These are phyloP conservation scores for Pionites leucogaster DNA, from an alignment of 2,113 vertebrate genomes.

Conservation along the genomic window DNA sequence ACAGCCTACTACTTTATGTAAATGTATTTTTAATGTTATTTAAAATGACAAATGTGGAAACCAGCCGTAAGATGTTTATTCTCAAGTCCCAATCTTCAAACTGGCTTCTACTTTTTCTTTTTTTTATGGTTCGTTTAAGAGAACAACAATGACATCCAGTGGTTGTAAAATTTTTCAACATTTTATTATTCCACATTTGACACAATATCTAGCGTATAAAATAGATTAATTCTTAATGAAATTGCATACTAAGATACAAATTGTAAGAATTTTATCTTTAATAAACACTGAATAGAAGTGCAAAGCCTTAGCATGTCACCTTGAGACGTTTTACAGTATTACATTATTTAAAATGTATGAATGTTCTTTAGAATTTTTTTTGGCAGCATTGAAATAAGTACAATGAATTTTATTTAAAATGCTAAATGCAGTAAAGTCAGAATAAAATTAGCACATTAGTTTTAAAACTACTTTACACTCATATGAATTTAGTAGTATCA, in stretches of 20 bases:
- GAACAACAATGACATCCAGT: slow-evolving; percentile 57
- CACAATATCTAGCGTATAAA: not conserved
- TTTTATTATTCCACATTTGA: not conserved
- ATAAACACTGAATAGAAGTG: not conserved
- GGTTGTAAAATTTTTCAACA: slow-evolving; percentile 15
- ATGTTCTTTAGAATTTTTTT: not conserved
- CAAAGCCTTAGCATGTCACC: not conserved
- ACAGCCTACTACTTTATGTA: not conserved
- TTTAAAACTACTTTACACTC: not conserved
- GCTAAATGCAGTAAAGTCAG: not conserved
- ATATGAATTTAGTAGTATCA: not conserved
- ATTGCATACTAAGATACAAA: not conserved
- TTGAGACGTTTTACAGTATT: not conserved
- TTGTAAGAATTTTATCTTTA: not conserved
- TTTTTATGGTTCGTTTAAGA: not conserved
- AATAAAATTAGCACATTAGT: not conserved
- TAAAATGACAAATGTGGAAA: not conserved
- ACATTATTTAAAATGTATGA: not conserved
- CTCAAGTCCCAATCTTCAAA: not conserved
- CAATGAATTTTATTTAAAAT: not conserved
- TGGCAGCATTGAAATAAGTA: not conserved
- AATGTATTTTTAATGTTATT: not conserved
- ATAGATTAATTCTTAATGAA: not conserved
- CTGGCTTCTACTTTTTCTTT: not conserved
- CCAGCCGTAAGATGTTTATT: not conserved